Evolutionary conservation across 2,113 vertebrate genomes (phyloP), one percentile per base, ranked within the genome.

Genomic region (Prolemur simus): DNA sequence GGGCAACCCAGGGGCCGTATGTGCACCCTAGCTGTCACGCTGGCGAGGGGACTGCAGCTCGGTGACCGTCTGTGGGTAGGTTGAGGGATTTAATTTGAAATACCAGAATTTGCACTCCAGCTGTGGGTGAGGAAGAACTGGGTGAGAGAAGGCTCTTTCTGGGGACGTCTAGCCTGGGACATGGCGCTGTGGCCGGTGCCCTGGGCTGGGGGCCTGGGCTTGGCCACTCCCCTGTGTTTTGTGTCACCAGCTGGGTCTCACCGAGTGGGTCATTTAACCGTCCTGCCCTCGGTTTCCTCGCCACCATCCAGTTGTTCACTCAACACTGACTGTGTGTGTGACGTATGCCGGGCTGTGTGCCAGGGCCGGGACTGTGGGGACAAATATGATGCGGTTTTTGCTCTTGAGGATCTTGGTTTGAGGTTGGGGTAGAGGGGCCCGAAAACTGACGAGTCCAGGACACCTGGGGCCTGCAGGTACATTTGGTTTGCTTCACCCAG

Each of bases 321-420:
- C 21, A 14, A 0, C 9, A n/a, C 7, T 78, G 60, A 23, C 27
- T 37, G 66, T 20, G 8, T 0, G 0, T n/a, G 8, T 17, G 3
- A 27, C 45, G 25, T 52, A 15, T 47, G 25, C 63, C 12, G 39
- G 34, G n/a, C n/a, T 8, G 63, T n/a, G 18, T 58, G 20, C 69
- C 7, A 0, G 15, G n/a, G 21, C 29, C 4, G 3, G 68, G 34
- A 12, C 42, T 69, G 2, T 2, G 21, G 71, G 63, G 60, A 47
- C 21, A 14, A 45, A 27, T 1, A 5, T 0, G 32, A 63, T 20
- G 14, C 12, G 42, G 11, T 96, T 97, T 97, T 91, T 94, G 54
- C 89, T 96, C 74, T 97, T 7, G 78, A 95, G 96, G 96, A 96
- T 85, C 96, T 96, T 91, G 96, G 4, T 95, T 94, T 93, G 97